Evolutionary conservation across 2,888 invertebrate species (phyloP), one percentile per base, ranked within the genome.

Genomic region (Perizoma affinitatum): DNA sequence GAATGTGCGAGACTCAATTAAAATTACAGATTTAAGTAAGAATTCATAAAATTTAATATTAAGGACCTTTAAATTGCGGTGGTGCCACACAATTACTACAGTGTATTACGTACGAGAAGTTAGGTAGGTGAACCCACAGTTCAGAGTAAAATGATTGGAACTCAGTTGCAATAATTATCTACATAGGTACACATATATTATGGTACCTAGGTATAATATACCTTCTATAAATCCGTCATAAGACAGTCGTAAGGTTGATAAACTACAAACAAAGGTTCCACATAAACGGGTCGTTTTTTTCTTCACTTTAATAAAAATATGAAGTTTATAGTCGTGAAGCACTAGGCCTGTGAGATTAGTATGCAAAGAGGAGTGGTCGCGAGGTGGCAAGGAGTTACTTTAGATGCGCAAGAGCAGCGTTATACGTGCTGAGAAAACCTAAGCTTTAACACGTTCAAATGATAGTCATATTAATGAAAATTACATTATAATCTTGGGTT

Each of bases 351-450:
- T 7, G 38, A 65, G 61, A 85, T 91, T 90, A 86, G 88, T 90
- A 91, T 91, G 87, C 90, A 84, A 83, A 81, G 54, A 50, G 42
- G 38, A 35, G 78, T 76, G 63, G 73, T 69, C 67, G 73, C 75
- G 86, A 90, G 88, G 90, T 90, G 91, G 84, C 88, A 85, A 90
- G 80, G 73, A 80, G 72, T 69, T 75, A 72, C 89, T 91, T 90
- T 79, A 65, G 77, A 90, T 90, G 90, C 91, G 81, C 70, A 69
- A 66, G 67, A 75, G 81, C 79, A 72, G 62, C 67, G 59, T 11
- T 10, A 58, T 56, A 85, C 87, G 87, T 85, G 82, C 52, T 36
- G 58, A 62, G 87, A 79, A 84, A 87, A 66, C 62, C 53, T 69
- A 73, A 74, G 22, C 9, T 40, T 38, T 35, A 73, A 73, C 70